Evolutionary conservation across 2,113 vertebrate species (phyloP).

Genomic region (Montifringilla adamsi): DNA sequence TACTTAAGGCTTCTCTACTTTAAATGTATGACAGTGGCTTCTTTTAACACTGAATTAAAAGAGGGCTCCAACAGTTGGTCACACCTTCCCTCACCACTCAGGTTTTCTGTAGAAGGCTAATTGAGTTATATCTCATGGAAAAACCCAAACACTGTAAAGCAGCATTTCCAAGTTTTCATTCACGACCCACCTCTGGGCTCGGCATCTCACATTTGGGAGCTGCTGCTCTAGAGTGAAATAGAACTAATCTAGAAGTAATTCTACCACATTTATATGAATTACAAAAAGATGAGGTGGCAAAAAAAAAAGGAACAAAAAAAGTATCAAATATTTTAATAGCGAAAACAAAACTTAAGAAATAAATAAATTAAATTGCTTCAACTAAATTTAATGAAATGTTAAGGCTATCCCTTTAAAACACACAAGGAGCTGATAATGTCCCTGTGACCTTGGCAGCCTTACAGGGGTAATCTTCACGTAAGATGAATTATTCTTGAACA

Average conservation of each 20-base stretch:
- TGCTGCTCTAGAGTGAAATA: background rate
- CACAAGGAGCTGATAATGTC: conserved; percentile 36
- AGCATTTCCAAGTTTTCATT: background rate
- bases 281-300: background rate
- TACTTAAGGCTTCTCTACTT: background rate
- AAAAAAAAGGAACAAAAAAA: fast-evolving
- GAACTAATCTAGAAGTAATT: background rate
- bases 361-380: background rate
- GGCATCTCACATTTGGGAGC: background rate
- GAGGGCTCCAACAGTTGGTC: background rate
- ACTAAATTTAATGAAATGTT: background rate
- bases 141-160: background rate
- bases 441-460: conserved; percentile 59
- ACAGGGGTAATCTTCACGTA: conserved; percentile 62
- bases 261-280: background rate
- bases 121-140: background rate
- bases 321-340: background rate
- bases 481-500: conserved; percentile 69
- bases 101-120: background rate
- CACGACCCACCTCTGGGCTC: background rate
- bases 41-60: background rate
- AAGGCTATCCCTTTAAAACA: conserved; percentile 37
- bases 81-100: background rate
- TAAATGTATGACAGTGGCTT: background rate
- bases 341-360: background rate